Percentiles rank a stretch among this genome's conserved stretches.
Conservation (phyloP, 2,888 invertebrate genomes). For the Xestoiulus laeticollis region DNA sequence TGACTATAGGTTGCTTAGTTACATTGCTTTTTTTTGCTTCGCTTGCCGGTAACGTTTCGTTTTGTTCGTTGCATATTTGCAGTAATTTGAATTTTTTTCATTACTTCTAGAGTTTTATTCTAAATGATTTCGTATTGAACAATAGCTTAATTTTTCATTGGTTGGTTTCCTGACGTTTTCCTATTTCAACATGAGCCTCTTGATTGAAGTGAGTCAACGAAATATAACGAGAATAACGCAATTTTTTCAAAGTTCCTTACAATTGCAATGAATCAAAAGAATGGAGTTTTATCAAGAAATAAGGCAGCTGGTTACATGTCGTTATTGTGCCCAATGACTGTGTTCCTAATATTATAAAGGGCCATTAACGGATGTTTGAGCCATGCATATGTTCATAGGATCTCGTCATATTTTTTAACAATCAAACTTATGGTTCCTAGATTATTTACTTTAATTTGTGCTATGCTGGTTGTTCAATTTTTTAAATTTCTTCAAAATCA, state of each 20-base stretch:
- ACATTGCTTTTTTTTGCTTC: conserved; percentile 23
- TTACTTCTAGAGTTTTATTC: neutral
- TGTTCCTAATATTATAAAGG: neutral
- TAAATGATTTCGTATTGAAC: neutral
- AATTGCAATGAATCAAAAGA: conserved; percentile 12
- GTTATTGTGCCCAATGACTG: neutral
- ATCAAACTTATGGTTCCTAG: neutral
- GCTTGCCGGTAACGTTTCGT: conserved; percentile 14
- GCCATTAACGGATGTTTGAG: neutral
- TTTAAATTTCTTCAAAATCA: neutral
- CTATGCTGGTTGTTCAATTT: neutral
- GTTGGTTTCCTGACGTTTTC: neutral
- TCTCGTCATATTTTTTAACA: neutral
- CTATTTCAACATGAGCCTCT: neutral
- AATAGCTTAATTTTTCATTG: neutral
- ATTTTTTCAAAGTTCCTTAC: conserved; percentile 30
- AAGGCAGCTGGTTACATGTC: neutral
- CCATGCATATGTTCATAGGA: neutral
- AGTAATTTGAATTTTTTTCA: neutral
- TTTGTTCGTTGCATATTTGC: neutral
- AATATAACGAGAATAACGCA: neutral
- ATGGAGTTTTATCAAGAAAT: neutral
- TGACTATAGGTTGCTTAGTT: conserved; percentile 29
- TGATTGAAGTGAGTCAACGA: neutral
- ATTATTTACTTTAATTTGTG: neutral